phyloP scores from a whole-genome alignment of 2,797 vertebrate genomes.

The Macropodus opercularis region DNA sequence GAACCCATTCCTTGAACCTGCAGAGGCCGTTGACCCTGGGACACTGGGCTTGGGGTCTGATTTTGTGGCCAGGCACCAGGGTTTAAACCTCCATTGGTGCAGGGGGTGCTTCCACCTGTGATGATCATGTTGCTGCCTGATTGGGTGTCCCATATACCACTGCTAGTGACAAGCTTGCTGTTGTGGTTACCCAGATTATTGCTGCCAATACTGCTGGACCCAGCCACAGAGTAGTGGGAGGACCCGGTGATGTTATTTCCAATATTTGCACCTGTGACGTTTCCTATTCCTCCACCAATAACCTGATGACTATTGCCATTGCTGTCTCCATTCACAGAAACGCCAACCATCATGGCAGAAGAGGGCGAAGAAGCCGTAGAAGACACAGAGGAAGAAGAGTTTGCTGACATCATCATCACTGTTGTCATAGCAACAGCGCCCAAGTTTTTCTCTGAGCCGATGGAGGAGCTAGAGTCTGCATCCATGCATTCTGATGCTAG shows the following conservation, averaged over 20 bases:
- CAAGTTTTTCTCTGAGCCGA: slow-evolving; percentile 92
- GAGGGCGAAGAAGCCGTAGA: slow-evolving; percentile 65
- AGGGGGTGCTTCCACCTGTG: slow-evolving; percentile 77
- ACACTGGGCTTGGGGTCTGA: slow-evolving; percentile 81
- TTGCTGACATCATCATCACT: slow-evolving; percentile 77
- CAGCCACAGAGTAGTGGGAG: slow-evolving; percentile 77
- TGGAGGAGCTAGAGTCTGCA: slow-evolving; percentile 91
- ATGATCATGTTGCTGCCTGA: slow-evolving; percentile 65
- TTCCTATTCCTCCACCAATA: slow-evolving; percentile 72
- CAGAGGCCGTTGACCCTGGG: slow-evolving; percentile 86
- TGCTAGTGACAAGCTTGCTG: slow-evolving; percentile 78
- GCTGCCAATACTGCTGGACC: slow-evolving; percentile 84
- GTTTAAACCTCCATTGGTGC: slow-evolving; percentile 91
- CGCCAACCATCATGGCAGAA: slow-evolving; percentile 67
- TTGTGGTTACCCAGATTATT: slow-evolving; percentile 92
- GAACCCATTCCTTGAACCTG: slow-evolving; percentile 91
- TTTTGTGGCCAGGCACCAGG: slow-evolving; percentile 92
- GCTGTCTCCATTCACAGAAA: slow-evolving; percentile 71
- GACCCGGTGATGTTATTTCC: slow-evolving; percentile 79
- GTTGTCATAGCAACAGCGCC: slow-evolving; percentile 69
- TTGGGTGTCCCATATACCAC: slow-evolving; percentile 89
- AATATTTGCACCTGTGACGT: slow-evolving; percentile 81
- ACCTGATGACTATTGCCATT: slow-evolving; percentile 76
- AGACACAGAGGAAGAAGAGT: slow-evolving; percentile 71
- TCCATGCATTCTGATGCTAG: slow-evolving; percentile 95